phyloP scores from a whole-genome alignment of 2,797 vertebrate species.

The Tiaroga cobitis region DNA sequence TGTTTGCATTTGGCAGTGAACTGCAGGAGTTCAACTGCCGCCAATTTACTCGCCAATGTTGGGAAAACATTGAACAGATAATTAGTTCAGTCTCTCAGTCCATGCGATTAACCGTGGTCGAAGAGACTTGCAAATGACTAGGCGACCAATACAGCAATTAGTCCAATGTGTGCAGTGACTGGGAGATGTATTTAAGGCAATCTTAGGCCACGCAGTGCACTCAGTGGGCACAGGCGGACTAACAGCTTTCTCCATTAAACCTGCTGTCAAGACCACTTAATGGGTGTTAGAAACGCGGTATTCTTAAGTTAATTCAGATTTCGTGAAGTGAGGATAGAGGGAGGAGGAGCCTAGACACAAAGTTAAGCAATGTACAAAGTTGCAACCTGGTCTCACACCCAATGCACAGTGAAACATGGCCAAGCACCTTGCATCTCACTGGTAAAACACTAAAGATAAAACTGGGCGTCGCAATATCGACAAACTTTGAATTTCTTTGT shows the following conservation, averaged over 20 bases:
- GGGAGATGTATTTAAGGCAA: slow-evolving; percentile 58
- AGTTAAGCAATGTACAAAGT: neutral
- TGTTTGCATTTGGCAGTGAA: slow-evolving; percentile 81
- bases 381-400: neutral
- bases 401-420: neutral
- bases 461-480: fast-evolving
- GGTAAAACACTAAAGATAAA: neutral
- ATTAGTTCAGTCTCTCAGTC: slow-evolving; percentile 82
- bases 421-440: neutral
- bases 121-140: slow-evolving; percentile 76
- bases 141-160: slow-evolving; percentile 77
- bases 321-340: neutral
- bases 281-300: slow-evolving; percentile 16
- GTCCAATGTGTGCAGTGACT: slow-evolving; percentile 66
- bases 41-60: slow-evolving; percentile 81
- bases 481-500: neutral
- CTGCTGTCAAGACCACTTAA: slow-evolving; percentile 50
- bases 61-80: slow-evolving; percentile 82
- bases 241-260: slow-evolving; percentile 45
- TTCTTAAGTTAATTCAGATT: slow-evolving; percentile 41
- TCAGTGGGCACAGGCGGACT: slow-evolving; percentile 41
- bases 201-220: slow-evolving; percentile 47
- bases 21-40: slow-evolving; percentile 83
- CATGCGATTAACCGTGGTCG: slow-evolving; percentile 78
- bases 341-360: neutral